phyloP scores from a whole-genome alignment of 2,797 vertebrate genomes.

The Typhlichthys subterraneus region DNA sequence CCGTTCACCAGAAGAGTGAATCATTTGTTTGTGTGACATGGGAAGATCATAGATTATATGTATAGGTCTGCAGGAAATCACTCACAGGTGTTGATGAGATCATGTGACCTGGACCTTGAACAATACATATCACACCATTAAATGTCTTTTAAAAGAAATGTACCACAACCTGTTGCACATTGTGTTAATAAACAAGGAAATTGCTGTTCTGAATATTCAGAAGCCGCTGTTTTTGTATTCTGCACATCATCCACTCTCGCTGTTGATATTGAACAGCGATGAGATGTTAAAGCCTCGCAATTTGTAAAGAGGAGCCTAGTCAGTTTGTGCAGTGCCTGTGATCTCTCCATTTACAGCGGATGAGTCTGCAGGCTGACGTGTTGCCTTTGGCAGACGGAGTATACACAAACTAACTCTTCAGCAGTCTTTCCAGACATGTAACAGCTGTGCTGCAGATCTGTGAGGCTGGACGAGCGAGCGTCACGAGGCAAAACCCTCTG shows the following conservation, averaged over 20 bases:
- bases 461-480: not conserved
- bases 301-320: constrained; percentile 31
- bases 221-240: no score
- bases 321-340: constrained; percentile 10
- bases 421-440: constrained; percentile 61
- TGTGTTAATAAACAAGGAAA: no score
- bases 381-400: constrained; percentile 50
- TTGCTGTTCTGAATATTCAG: no score
- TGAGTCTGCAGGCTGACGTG: constrained; percentile 32
- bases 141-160: no score
- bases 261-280: constrained; percentile 28
- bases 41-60: no score
- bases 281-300: constrained; percentile 46
- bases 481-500: constrained; percentile 48
- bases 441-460: constrained; percentile 23
- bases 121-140: no score
- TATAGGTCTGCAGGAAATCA: no score
- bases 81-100: no score
- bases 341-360: constrained; percentile 41
- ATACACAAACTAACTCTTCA: constrained; percentile 53
- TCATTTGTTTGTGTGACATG: not conserved
- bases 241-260: not conserved
- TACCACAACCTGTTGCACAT: no score
- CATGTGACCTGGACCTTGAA: no score
- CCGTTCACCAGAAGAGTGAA: constrained; percentile 16